Evolutionary conservation across 1,140 invertebrate species (phyloP), one percentile per base, ranked within the genome.

Genomic region (Ctenoplectra terminalis): DNA sequence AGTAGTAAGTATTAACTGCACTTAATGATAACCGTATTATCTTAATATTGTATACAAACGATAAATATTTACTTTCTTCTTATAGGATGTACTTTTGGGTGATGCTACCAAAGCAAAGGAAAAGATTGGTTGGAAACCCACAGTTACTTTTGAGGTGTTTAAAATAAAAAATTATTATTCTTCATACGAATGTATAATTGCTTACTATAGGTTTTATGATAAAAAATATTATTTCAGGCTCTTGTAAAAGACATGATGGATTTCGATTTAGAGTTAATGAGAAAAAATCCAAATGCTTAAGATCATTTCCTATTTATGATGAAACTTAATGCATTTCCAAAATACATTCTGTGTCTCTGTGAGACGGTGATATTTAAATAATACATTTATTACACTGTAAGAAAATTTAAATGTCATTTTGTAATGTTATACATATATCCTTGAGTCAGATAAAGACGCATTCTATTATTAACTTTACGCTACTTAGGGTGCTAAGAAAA

Each of bases 161-260:
- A n/a, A n/a, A n/a, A 58, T 37, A 20, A 31, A 54, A 26, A 7
- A 43, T 67, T 56, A 40, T n/a, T 52, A 52, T 50, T 64, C 34
- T n/a, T 73, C 46, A 40, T 46, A 43, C 37, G 58, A 34, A 60
- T 58, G 69, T 54, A 29, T 71, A 75, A 79, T 83, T n/a, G 78
- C 40, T 31, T 43, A 29, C 15, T 15, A 15, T 63, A 2, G 40
- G 13, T 52, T 77, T 37, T 58, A 31, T 76, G 74, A 66, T 82
- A 60, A 84, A 61, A n/a, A 82, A 63, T 88, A 88, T 67, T 85
- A 79, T 94, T 95, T 78, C 85, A 97, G 96, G 94, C 96, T 88
- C 95, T 99, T 37, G 98, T 99, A 0, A 96, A 96, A 90, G 99
- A 99, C 92, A 99, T 99, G 99, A 96, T 99, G 94, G 95, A 97